Evolutionary conservation across 1,140 invertebrate genomes (phyloP), one percentile per base, ranked within the genome.

Genomic region (Temnothorax longispinosus): DNA sequence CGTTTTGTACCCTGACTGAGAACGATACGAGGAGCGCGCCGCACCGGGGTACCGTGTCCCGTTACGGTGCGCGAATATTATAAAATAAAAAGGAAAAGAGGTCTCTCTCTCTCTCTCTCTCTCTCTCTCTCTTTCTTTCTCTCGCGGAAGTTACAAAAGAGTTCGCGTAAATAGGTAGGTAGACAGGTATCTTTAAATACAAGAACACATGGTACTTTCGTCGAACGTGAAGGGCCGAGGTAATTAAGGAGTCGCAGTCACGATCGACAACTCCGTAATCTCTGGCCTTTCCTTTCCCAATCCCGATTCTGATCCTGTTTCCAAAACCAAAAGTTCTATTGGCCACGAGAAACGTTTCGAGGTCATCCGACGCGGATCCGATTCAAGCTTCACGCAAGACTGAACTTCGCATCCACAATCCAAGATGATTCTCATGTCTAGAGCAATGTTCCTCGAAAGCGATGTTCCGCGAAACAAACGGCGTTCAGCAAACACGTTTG

Each of bases 1-100:
- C 77, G 56, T 88, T 69, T 89, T 74, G 88, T 91, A 91, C 86
- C 90, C 84, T 91, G 85, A 91, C 76, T 91, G 58, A 88, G 58
- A 84, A 91, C 38, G 81, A 91, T 91, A 91, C 47, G 76, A 74
- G n/a, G 38, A 91, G 65, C 13, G 52, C 69, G 2, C 13, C 44
- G 81, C 64, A 52, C 52, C 54, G 60, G 41, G 15, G 0, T 52
- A 77, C 47, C 38, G 56, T 38, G 35, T 69, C 13, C 58, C 52
- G 38, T 50, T 50, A 21, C 41, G 75, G 32, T 69, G 77, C 5
- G 58, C 35, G 21, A 69, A 69, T 50, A 74, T 74, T 90, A 86
- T 27, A 88, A 90, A 90, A 88, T 88, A 78, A 82, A 74, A 91
- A 86, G 60, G 72, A 77, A 82, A 90, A 47, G 75, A 60, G 32